phyloP scores from a whole-genome alignment of 2,113 vertebrate species.

The Variabilichromis moorii region DNA sequence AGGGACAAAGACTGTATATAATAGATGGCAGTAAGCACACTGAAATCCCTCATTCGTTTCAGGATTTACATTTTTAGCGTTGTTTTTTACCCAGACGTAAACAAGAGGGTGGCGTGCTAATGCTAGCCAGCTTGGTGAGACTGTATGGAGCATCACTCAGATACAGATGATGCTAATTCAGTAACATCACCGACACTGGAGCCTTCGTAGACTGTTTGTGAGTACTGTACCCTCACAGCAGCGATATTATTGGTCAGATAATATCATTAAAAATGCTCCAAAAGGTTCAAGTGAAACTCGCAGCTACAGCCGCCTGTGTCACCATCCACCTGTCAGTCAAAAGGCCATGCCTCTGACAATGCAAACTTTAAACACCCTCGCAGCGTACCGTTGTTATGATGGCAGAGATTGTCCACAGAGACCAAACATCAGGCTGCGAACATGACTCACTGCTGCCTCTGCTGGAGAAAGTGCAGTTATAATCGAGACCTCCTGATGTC shows the following conservation, averaged over 20 bases:
- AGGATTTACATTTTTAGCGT: neutral
- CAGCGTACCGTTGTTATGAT: neutral
- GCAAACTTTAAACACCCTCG: accelerated
- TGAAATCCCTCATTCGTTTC: neutral
- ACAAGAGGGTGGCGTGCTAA: neutral
- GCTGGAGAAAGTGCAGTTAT: neutral
- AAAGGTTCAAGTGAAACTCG: neutral
- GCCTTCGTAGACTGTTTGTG: neutral
- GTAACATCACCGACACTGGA: neutral
- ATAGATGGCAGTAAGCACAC: neutral
- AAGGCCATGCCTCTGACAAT: neutral
- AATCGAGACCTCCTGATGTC: neutral
- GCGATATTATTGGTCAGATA: neutral
- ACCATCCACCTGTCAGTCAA: neutral
- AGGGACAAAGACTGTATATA: neutral
- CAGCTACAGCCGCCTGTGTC: neutral
- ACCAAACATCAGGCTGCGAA: neutral
- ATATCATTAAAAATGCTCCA: neutral
- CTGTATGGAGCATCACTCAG: neutral
- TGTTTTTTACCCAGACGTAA: neutral
- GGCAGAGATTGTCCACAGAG: neutral
- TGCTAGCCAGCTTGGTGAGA: neutral
- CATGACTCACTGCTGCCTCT: neutral
- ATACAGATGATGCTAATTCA: neutral
- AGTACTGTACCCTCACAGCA: neutral